phyloP scores from a whole-genome alignment of 1,140 invertebrate genomes.

The Atta texana region DNA sequence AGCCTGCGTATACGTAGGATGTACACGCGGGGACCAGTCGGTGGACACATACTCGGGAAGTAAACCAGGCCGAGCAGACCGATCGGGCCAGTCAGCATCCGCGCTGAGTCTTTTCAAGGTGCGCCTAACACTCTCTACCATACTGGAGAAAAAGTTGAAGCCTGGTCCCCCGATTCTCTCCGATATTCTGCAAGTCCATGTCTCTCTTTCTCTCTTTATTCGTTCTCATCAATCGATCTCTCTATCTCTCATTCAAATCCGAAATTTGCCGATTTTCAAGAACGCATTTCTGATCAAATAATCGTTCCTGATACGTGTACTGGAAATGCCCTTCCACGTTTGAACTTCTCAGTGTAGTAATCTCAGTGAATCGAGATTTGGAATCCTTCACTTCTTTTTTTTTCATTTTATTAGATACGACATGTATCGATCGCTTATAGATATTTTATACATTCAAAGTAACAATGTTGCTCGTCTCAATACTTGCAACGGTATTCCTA shows the following conservation, averaged over 20 bases:
- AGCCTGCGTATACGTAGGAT: conserved; percentile 43
- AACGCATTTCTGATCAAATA: conserved; percentile 45
- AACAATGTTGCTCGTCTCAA: neutral
- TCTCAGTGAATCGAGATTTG: neutral
- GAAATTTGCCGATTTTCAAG: conserved; percentile 60
- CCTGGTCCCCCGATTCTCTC: conserved; percentile 39
- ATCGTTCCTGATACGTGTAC: conserved; percentile 58
- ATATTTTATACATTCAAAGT: neutral
- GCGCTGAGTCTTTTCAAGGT: conserved; percentile 76
- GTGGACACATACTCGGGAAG: conserved; percentile 76
- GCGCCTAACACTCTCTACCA: conserved; percentile 84
- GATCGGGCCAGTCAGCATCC: conserved; percentile 83
- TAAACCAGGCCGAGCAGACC: conserved; percentile 85
- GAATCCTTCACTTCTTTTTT: conserved; percentile 36
- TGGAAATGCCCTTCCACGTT: conserved; percentile 28
- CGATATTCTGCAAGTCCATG: neutral
- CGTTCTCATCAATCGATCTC: conserved; percentile 45
- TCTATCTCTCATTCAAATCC: neutral
- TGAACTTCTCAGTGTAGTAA: conserved; percentile 48
- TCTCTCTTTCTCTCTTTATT: neutral
- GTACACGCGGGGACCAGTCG: conserved; percentile 65
- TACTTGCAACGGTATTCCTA: neutral
- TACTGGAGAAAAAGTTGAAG: conserved; percentile 77
- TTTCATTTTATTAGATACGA: neutral
- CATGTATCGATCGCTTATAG: neutral